Percentiles rank a stretch among this genome's conserved stretches.
Conservation (phyloP, 1,140 invertebrate genomes). For the Sycobia sp. region DNA sequence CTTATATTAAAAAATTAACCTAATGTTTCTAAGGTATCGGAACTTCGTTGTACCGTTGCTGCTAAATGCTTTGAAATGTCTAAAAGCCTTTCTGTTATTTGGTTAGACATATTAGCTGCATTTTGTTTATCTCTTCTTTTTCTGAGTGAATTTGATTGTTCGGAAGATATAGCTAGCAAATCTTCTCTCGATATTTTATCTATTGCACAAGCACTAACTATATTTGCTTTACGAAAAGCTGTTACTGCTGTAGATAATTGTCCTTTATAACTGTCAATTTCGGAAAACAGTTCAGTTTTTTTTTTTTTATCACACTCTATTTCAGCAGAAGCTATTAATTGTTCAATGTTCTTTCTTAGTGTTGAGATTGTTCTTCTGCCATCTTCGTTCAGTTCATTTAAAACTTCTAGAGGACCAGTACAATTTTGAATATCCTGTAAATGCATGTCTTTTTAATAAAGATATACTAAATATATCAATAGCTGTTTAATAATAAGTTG, state of each 20-base stretch:
- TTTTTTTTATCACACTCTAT: conserved; percentile 67
- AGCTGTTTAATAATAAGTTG: neutral
- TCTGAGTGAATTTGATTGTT: conserved; percentile 65
- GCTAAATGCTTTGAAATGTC: conserved; percentile 83
- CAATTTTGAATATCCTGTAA: conserved; percentile 72
- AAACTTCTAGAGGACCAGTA: conserved; percentile 68
- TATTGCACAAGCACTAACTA: conserved; percentile 74
- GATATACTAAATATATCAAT: conserved; percentile 22
- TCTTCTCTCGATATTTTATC: conserved; percentile 75
- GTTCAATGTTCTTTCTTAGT: conserved; percentile 72
- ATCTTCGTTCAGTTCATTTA: conserved; percentile 75
- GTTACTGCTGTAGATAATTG: conserved; percentile 73
- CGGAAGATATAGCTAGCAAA: conserved; percentile 66
- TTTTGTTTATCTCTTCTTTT: conserved; percentile 70
- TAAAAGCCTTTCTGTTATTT: conserved; percentile 82
- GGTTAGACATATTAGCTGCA: conserved; percentile 69
- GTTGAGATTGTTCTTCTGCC: conserved; percentile 71
- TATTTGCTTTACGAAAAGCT: conserved; percentile 79
- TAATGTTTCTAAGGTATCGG: conserved; percentile 81
- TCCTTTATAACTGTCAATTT: conserved; percentile 71
- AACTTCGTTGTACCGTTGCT: conserved; percentile 84
- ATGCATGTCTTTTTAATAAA: conserved; percentile 9
- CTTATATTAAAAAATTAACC: conserved; percentile 57
- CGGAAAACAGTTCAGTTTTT: conserved; percentile 66
- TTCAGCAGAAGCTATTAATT: conserved; percentile 68